A percentile compares a stretch with the other conserved stretches of the same genome.
phyloP scores from a whole-genome alignment of 2,888 invertebrate genomes.

The Nomada ruficornis region DNA sequence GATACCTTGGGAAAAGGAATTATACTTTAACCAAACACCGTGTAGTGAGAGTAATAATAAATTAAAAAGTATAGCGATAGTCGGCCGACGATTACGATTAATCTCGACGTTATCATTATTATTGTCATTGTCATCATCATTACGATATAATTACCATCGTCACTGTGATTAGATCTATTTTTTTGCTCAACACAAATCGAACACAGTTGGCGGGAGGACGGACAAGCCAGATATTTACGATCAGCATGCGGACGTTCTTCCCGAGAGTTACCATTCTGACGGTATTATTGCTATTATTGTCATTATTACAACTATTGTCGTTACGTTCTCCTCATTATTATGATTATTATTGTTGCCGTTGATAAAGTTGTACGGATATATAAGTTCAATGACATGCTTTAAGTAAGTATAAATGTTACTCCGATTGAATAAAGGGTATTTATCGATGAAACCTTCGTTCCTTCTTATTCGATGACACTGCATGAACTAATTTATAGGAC shows the following conservation, averaged over 20 bases:
- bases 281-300: constrained; percentile 62
- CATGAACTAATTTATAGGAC: no score
- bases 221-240: background rate
- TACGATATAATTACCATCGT: constrained; percentile 56
- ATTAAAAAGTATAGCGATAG: constrained; percentile 76
- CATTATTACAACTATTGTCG: constrained; percentile 65
- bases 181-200: constrained; percentile 53
- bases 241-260: constrained; percentile 25
- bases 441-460: constrained; percentile 79
- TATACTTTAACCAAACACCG: constrained; percentile 77
- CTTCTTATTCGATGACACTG: background rate
- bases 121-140: constrained; percentile 68
- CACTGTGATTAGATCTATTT: constrained; percentile 60
- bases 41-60: constrained; percentile 82
- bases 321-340: constrained; percentile 73
- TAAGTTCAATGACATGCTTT: constrained; percentile 83
- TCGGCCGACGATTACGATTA: constrained; percentile 76
- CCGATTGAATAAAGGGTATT: constrained; percentile 84
- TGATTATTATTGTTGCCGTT: constrained; percentile 80
- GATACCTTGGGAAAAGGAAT: constrained; percentile 51
- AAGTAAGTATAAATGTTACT: constrained; percentile 84
- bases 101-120: constrained; percentile 72
- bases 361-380: constrained; percentile 82
- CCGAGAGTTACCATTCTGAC: constrained; percentile 53
- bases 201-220: constrained; percentile 11